Base-by-base conservation (phyloP, 2,888 invertebrate species). In the Lacanobia oleracea region DNA sequence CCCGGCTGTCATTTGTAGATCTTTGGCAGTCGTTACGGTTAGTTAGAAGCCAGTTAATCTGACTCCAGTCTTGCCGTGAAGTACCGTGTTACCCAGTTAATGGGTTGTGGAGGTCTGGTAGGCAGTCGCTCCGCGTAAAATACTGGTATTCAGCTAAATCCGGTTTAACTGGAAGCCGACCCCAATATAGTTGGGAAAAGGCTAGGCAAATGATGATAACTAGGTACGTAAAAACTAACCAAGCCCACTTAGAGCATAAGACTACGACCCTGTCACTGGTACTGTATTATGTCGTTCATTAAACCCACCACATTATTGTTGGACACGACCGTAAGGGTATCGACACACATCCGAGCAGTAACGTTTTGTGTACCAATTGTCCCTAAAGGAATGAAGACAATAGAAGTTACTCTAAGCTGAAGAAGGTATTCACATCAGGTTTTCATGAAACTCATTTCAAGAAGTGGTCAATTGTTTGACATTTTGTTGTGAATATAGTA, bases 241-340 rank as follows among this genome's bases (percentile, higher is more conserved):
- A 62, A 45, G 43, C 14, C 18, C 33, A 63, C 33, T 21, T 45
- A 33, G 14, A 27, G 16, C 14, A 51, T 33, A 51, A 67, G 4
- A 40, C 21, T 62, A 33, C 4, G 53, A 23, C 23, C 51, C n/a
- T 33, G 2, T 33, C 23, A 45, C 66, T 51, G 14, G 18, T 43
- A 21, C 21, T 16, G 23, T 51, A 0, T 21, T 43, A 10, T 61
- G 18, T 23, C 51, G 75, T 43, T 37, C 43, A 16, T 51, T 65
- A 75, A 66, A 53, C 43, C 23, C 33, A n/a, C 33, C 23, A 9
- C 23, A 53, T 66, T 75, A 72, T 75, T 75, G 75, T 51, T 53
- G 51, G 23, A 53, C 75, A 72, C 71, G 67, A 14, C n/a, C 7
- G n/a, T 37, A 53, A 40, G 75, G 66, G 43, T 53, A 45, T 72